A percentile compares a stretch with the other conserved stretches of the same genome.
Evolutionary conservation across 1,140 invertebrate species (phyloP).

Genomic region (Drosophila ohnishii): DNA sequence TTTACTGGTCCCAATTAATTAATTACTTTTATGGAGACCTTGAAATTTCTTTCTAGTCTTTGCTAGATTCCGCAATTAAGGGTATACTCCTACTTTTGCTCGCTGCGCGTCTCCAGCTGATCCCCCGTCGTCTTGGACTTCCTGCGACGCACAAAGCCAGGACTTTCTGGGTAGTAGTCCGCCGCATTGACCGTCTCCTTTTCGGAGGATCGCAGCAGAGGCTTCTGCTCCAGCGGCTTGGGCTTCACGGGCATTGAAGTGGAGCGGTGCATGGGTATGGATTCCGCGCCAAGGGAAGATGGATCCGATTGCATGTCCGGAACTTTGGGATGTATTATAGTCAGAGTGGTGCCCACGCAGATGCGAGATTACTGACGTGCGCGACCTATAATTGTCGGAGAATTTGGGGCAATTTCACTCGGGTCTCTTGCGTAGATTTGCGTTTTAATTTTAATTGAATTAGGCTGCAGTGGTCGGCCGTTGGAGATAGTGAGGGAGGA

Average conservation of each 20-base stretch:
- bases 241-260: constrained; percentile 80
- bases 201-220: constrained; percentile 69
- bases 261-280: constrained; percentile 69
- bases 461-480: constrained; percentile 53
- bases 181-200: constrained; percentile 74
- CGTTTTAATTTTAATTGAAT: constrained; percentile 81
- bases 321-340: constrained; percentile 6
- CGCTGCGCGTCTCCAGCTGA: constrained; percentile 71
- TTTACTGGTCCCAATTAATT: background rate
- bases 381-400: constrained; percentile 55
- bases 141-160: constrained; percentile 54
- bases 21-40: background rate
- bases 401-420: constrained; percentile 70
- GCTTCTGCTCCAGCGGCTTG: constrained; percentile 63
- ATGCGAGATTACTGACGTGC: constrained; percentile 38
- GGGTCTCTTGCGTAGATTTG: constrained; percentile 59
- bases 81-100: constrained; percentile 62
- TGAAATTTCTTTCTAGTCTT: background rate
- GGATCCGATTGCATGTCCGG: constrained; percentile 55
- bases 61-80: background rate
- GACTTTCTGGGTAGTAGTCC: constrained; percentile 79
- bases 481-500: background rate
- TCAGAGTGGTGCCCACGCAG: constrained; percentile 43
- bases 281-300: constrained; percentile 21
- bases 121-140: constrained; percentile 51